Evolutionary conservation across 2,888 invertebrate species (phyloP), one percentile per base, ranked within the genome.

Genomic region (Ennomos quercinarius): DNA sequence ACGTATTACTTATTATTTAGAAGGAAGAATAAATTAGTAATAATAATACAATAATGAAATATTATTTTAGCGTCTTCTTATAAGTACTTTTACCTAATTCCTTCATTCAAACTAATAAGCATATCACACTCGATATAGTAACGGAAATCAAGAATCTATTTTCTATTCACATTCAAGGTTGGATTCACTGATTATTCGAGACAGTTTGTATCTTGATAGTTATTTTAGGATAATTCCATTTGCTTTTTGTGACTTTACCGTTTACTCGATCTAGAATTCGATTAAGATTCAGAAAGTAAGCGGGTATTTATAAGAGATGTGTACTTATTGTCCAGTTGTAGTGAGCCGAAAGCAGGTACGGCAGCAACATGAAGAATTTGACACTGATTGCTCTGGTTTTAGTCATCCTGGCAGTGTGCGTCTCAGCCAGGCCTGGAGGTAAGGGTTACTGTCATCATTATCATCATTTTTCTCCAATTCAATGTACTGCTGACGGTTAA

Each of bases 231-330:
- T n/a, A 40, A 13, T 42, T 51, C 43, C 44, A 49, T 58, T 12
- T 9, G 66, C 55, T 71, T 71, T 70, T 67, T 65, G 51, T 46
- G 2, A 40, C 12, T 37, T 51, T 56, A 57, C 63, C 55, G 63
- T 64, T 68, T 61, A 66, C 64, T 55, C 52, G 2, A 45, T 59
- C 58, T 54, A 17, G 44, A 0, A 38, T 47, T 55, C 39, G 44
- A 50, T 51, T 56, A 27, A 48, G 52, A 66, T 63, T 63, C 41
- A 8, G 58, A 66, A 56, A 65, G 64, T 54, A 35, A 62, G 47
- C 52, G 48, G 52, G 72, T 77, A 77, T 77, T 67, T 77, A 77
- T 72, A 64, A 63, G 55, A 40, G 48, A 13, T n/a, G 2, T 43
- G 13, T 39, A 27, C 27, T 27, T 11, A n/a, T 11, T 9, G 37